Conservation (phyloP, 2,113 vertebrate species). For the Xenopus borealis region DNA sequence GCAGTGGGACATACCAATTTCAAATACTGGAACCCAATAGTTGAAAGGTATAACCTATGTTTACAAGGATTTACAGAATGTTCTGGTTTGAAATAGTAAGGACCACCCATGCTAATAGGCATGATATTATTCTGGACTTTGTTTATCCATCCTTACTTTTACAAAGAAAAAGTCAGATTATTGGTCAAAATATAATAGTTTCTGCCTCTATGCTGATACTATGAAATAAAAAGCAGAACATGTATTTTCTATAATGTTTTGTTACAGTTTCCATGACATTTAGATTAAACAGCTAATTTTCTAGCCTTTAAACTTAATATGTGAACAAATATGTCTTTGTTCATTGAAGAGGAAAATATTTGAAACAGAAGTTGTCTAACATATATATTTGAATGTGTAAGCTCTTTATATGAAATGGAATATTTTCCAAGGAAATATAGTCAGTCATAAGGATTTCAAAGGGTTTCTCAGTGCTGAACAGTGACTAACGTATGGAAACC, state of each 20-base stretch:
- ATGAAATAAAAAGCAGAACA: slow-evolving; percentile 43
- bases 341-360: slow-evolving; percentile 55
- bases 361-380: slow-evolving; percentile 50
- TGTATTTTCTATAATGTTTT: slow-evolving; percentile 37
- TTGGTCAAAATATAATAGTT: too few relatives aligned
- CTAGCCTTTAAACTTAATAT: slow-evolving; percentile 58
- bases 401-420: slow-evolving; percentile 48
- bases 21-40: too few relatives aligned
- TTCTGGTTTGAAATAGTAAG: too few relatives aligned
- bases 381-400: slow-evolving; percentile 27
- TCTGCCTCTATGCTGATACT: too few relatives aligned
- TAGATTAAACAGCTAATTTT: slow-evolving; percentile 50
- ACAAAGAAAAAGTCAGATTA: too few relatives aligned
- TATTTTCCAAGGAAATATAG: slow-evolving; percentile 60
- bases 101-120: too few relatives aligned
- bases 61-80: too few relatives aligned
- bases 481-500: slow-evolving; percentile 62
- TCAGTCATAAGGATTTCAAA: slow-evolving; percentile 54
- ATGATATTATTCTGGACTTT: too few relatives aligned
- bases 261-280: slow-evolving; percentile 54
- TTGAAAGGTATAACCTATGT: too few relatives aligned
- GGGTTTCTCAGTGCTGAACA: slow-evolving; percentile 50
- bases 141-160: too few relatives aligned
- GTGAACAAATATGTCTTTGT: slow-evolving; percentile 57
- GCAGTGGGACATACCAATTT: too few relatives aligned